Conservation (phyloP, 2,888 invertebrate genomes). For the Microlaimidae sp. region DNA sequence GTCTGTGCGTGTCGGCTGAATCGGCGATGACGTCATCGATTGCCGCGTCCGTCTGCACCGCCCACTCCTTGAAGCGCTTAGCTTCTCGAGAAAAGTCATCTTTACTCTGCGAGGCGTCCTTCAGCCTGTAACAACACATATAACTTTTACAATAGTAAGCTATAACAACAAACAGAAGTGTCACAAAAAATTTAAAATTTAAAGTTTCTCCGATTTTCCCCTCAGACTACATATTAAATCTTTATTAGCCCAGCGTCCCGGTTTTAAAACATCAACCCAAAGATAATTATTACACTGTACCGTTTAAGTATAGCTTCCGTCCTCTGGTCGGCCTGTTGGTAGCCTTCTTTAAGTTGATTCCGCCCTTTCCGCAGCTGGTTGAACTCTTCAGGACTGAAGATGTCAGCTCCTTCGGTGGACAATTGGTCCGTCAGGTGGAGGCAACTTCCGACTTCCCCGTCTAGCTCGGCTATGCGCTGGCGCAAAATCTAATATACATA, state of each 20-base stretch:
- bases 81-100: neutral
- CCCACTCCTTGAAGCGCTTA: neutral
- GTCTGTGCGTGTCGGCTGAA: conserved; percentile 1
- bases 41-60: neutral
- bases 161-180: no score
- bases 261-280: no score
- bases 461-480: no score
- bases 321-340: conserved; percentile 61
- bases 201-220: no score
- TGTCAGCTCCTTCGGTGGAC: conserved; percentile 69
- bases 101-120: neutral
- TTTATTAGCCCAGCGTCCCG: no score
- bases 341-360: conserved; percentile 60
- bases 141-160: no score
- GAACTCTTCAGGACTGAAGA: conserved; percentile 77
- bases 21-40: neutral
- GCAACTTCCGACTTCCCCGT: conserved; percentile 62
- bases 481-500: no score
- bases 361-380: conserved; percentile 68
- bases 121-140: neutral
- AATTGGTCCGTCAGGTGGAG: conserved; percentile 75
- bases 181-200: no score
- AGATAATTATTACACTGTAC: no score
- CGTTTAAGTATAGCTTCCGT: conserved; percentile 52
- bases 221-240: no score